Percentiles rank a stretch among this genome's conserved stretches.
phyloP scores from a whole-genome alignment of 2,113 vertebrate species.

The Macrotus californicus region DNA sequence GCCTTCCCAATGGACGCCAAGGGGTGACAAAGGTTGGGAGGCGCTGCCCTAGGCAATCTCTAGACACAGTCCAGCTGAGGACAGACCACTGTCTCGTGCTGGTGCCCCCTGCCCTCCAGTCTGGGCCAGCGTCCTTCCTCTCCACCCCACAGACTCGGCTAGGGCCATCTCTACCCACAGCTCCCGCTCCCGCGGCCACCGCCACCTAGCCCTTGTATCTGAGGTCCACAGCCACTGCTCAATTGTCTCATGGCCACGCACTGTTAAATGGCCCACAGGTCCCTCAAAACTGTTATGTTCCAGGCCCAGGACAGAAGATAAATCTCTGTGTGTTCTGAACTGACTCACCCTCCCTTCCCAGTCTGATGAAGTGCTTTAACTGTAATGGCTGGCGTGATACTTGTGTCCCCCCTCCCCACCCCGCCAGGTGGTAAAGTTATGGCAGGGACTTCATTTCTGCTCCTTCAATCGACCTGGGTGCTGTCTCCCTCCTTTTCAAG shows the following conservation, averaged over 20 bases:
- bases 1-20: not conserved
- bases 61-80: not conserved
- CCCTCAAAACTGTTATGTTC: not conserved
- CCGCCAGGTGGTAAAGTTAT: accelerated
- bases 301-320: not conserved
- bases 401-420: not conserved
- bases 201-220: not conserved
- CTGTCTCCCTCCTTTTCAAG: not conserved
- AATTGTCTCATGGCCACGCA: not conserved
- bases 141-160: too few species aligned
- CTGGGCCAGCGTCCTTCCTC: not conserved
- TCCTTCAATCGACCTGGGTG: not conserved
- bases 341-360: not conserved
- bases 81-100: not conserved
- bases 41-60: not conserved
- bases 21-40: not conserved
- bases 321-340: not conserved
- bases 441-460: not conserved
- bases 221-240: not conserved
- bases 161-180: too few species aligned
- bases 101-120: not conserved
- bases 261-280: not conserved
- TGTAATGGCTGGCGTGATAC: not conserved
- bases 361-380: not conserved
- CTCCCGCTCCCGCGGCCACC: accelerated